A percentile compares a stretch with the other conserved stretches of the same genome.
Conservation (phyloP, 2,888 invertebrate genomes). For the Chromoteleia sp. region DNA sequence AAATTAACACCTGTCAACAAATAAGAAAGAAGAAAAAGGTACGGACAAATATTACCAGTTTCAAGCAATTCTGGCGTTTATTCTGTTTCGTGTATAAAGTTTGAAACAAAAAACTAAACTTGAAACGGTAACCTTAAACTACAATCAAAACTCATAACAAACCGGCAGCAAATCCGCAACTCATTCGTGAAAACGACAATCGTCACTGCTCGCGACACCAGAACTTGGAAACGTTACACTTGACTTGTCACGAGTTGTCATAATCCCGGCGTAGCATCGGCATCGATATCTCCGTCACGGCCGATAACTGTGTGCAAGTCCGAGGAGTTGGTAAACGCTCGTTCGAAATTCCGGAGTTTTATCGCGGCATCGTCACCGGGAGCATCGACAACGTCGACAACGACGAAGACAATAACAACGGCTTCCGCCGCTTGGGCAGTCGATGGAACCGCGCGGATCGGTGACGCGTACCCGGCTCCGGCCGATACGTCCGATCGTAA, state of each 20-base stretch:
- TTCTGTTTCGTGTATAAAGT: no score
- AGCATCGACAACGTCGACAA: conserved; percentile 25
- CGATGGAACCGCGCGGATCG: no score
- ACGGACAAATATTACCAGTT: no score
- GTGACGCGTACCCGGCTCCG: conserved; percentile 50
- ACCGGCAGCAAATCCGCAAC: conserved; percentile 4
- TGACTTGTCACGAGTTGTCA: conserved; percentile 29
- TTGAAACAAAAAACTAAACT: background rate
- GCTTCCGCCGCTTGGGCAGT: conserved; percentile 54
- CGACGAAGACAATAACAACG: conserved; percentile 35
- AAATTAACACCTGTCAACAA: no score
- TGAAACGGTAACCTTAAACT: background rate
- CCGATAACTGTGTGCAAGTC: conserved; percentile 52
- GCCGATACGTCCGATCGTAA: conserved; percentile 73
- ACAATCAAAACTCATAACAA: background rate
- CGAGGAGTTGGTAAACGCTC: conserved; percentile 46
- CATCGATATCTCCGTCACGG: conserved; percentile 69
- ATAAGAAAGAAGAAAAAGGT: background rate
- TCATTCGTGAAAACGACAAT: conserved; percentile 25
- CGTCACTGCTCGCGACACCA: conserved; percentile 2
- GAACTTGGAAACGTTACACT: conserved; percentile 38
- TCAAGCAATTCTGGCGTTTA: no score
- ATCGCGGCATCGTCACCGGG: conserved; percentile 47
- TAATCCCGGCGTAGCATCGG: conserved; percentile 37
- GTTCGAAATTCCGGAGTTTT: conserved; percentile 70